Evolutionary conservation across 2,888 invertebrate species (phyloP).

Genomic region (Drosophila putrida): DNA sequence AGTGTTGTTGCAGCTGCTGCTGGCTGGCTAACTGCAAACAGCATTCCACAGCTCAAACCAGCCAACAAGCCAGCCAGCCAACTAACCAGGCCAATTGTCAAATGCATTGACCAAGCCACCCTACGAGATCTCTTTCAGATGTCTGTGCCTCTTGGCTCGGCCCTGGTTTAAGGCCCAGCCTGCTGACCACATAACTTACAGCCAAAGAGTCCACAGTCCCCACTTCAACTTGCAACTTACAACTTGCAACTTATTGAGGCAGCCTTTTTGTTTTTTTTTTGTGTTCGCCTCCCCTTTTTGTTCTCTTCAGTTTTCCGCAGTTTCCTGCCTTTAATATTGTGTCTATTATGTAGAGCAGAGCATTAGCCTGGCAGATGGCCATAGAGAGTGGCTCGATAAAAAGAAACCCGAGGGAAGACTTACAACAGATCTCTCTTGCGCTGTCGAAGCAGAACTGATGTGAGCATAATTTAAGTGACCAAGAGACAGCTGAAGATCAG

Average conservation of each 20-base stretch:
- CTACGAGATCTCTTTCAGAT: constrained; percentile 50
- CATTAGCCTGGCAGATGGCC: constrained; percentile 30
- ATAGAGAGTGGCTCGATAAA: constrained; percentile 8
- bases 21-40: constrained; percentile 45
- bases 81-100: constrained; percentile 66
- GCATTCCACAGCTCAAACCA: constrained; percentile 49
- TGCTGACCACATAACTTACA: constrained; percentile 41
- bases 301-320: constrained; percentile 12
- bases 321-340: constrained; percentile 54
- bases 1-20: constrained; percentile 36
- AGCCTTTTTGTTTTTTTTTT: constrained; percentile 17
- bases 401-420: constrained; percentile 17
- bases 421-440: constrained; percentile 15
- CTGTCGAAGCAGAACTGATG: constrained; percentile 12
- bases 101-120: constrained; percentile 61
- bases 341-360: constrained; percentile 48
- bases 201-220: constrained; percentile 9
- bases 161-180: constrained; percentile 7
- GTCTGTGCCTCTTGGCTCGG: constrained; percentile 18
- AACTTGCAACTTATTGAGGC: constrained; percentile 35
- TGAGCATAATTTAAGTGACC: constrained; percentile 15
- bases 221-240: constrained; percentile 1
- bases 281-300: constrained; percentile 4
- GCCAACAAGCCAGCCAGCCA: constrained; percentile 21
- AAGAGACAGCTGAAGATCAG: background rate